These are phyloP conservation scores for Etheostoma spectabile DNA, from an alignment of 2,113 vertebrate genomes.

Conservation along the genomic window DNA sequence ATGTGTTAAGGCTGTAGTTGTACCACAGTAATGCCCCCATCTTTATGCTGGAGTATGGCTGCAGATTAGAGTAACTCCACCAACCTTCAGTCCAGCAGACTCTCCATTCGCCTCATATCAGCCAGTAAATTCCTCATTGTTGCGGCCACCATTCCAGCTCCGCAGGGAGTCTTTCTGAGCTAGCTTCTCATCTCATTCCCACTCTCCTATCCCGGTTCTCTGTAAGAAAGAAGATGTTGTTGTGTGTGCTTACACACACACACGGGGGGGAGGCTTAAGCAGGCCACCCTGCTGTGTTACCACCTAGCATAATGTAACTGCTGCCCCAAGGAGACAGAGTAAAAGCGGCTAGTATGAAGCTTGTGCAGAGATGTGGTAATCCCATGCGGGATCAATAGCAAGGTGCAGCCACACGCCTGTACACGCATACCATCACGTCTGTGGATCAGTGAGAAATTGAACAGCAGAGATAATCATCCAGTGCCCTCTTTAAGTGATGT, in stretches of 20 bases:
- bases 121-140: constrained; percentile 79
- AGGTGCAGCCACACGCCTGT: constrained; percentile 63
- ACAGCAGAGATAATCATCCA: constrained; percentile 43
- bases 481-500: constrained; percentile 55
- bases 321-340: constrained; percentile 74
- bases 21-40: constrained; percentile 91
- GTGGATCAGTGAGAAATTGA: constrained; percentile 75
- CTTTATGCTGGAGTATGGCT: constrained; percentile 91
- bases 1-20: constrained; percentile 86
- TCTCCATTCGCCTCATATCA: constrained; percentile 81
- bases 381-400: constrained; percentile 77
- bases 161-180: constrained; percentile 74
- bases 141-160: constrained; percentile 63
- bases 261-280: constrained; percentile 70
- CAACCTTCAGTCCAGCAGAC: constrained; percentile 80
- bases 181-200: constrained; percentile 69
- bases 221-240: constrained; percentile 63
- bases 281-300: constrained; percentile 68
- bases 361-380: constrained; percentile 64
- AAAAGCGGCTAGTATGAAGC: constrained; percentile 46
- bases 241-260: constrained; percentile 48
- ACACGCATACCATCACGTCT: constrained; percentile 72
- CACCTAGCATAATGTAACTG: constrained; percentile 72
- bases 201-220: constrained; percentile 52
- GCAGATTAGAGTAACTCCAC: constrained; percentile 89